phyloP scores from a whole-genome alignment of 2,797 vertebrate species.

The Gobio occitaniae region DNA sequence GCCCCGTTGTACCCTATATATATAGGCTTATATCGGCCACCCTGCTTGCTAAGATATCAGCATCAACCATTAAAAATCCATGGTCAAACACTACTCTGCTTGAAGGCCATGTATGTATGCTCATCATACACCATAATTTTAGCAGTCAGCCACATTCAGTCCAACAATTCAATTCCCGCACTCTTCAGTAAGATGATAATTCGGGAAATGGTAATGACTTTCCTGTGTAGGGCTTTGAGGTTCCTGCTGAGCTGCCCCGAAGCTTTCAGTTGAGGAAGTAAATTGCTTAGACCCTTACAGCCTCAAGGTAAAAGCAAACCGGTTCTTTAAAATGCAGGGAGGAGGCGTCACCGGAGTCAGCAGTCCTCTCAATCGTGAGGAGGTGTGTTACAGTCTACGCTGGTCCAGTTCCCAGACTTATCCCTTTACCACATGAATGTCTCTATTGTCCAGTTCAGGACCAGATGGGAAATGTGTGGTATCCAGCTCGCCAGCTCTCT shows the following conservation, averaged over 20 bases:
- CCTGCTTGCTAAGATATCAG: not conserved
- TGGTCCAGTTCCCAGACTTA: constrained; percentile 64
- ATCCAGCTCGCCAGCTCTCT: constrained; percentile 45
- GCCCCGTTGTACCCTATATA: no score
- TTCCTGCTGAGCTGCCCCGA: constrained; percentile 39
- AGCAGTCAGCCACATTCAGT: not conserved
- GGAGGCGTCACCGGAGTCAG: constrained; percentile 25
- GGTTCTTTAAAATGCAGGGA: constrained; percentile 22
- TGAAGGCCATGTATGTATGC: not conserved
- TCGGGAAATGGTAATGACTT: constrained; percentile 17
- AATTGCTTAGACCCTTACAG: constrained; percentile 46
- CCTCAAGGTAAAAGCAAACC: constrained; percentile 50
- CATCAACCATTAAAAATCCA: not conserved
- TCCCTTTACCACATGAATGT: constrained; percentile 63
- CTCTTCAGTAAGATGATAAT: constrained; percentile 14
- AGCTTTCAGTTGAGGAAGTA: constrained; percentile 10
- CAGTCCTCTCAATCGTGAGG: constrained; percentile 60
- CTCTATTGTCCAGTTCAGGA: constrained; percentile 58
- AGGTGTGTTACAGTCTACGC: constrained; percentile 63
- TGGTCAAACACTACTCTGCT: not conserved
- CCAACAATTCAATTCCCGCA: not conserved
- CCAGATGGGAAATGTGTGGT: constrained; percentile 61
- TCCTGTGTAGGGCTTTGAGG: not conserved
- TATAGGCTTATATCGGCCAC: no score
- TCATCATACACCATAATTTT: constrained; percentile 2